phyloP scores from a whole-genome alignment of 2,888 invertebrate genomes.

The Melanophora roralis region DNA sequence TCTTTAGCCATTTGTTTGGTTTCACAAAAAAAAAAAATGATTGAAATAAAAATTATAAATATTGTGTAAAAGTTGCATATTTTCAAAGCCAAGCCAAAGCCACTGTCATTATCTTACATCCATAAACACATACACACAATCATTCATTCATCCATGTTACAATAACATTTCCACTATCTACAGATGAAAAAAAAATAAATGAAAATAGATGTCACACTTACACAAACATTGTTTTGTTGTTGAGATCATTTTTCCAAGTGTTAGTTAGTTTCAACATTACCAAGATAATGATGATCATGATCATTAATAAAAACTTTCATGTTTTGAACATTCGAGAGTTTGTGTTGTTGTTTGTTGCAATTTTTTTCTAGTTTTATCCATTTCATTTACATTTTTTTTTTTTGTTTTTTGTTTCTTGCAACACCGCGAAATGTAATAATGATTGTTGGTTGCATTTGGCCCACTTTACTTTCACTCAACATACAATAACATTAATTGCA shows the following conservation, averaged over 20 bases:
- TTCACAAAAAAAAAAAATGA: slow-evolving; percentile 36
- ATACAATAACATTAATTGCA: slow-evolving; percentile 62
- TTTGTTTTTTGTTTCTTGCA: slow-evolving; percentile 16
- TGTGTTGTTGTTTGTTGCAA: slow-evolving; percentile 29
- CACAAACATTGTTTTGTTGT: slow-evolving; percentile 42
- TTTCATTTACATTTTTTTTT: slow-evolving; percentile 68
- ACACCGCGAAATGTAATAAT: slow-evolving; percentile 69
- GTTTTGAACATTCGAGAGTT: slow-evolving; percentile 33
- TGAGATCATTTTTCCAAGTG: slow-evolving; percentile 26
- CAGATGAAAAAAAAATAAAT: slow-evolving; percentile 27
- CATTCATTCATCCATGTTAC: slow-evolving; percentile 66
- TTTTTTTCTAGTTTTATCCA: slow-evolving; percentile 52
- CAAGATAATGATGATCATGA: not conserved
- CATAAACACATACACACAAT: too few species aligned
- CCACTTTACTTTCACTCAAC: slow-evolving; percentile 75
- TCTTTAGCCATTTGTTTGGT: slow-evolving; percentile 70
- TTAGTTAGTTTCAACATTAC: slow-evolving; percentile 38
- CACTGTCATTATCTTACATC: slow-evolving; percentile 25
- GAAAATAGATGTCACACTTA: slow-evolving; percentile 53
- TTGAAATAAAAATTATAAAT: slow-evolving; percentile 65
- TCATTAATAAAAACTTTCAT: slow-evolving; percentile 57
- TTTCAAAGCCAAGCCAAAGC: slow-evolving; percentile 51
- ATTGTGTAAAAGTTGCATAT: slow-evolving; percentile 72
- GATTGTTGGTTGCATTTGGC: slow-evolving; percentile 75
- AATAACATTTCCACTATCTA: slow-evolving; percentile 29